These are phyloP conservation scores for Planococcus citri DNA, from an alignment of 1,140 invertebrate species.

Conservation along the genomic window DNA sequence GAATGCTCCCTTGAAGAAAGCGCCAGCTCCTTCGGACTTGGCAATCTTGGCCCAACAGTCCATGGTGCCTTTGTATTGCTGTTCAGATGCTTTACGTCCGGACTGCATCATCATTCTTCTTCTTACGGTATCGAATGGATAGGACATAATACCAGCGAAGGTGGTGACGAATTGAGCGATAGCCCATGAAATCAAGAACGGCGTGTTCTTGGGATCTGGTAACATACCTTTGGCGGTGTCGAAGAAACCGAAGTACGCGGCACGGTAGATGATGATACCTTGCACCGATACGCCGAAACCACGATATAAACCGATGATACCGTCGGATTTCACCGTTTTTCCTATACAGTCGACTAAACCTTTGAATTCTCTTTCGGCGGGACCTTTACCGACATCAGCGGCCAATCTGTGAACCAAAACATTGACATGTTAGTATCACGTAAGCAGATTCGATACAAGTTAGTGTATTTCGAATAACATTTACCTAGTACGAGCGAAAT, in stretches of 20 bases:
- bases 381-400: slow-evolving; percentile 66
- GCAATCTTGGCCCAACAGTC: slow-evolving; percentile 59
- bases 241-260: slow-evolving; percentile 85
- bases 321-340: slow-evolving; percentile 75
- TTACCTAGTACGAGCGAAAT: slow-evolving; percentile 85
- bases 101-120: slow-evolving; percentile 86
- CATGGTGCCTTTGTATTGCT: slow-evolving; percentile 57
- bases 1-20: slow-evolving; percentile 73
- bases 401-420: slow-evolving; percentile 44
- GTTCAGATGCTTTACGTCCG: slow-evolving; percentile 49
- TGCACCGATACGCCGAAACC: slow-evolving; percentile 84
- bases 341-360: slow-evolving; percentile 69
- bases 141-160: slow-evolving; percentile 64
- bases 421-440: not conserved
- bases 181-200: slow-evolving; percentile 60
- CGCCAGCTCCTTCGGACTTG: slow-evolving; percentile 47
- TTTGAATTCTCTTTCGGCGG: slow-evolving; percentile 59
- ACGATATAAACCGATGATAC: slow-evolving; percentile 68
- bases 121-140: slow-evolving; percentile 81
- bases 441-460: not conserved
- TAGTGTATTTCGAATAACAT: not conserved
- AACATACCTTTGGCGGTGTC: slow-evolving; percentile 83
- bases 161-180: slow-evolving; percentile 74
- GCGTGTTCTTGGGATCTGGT: slow-evolving; percentile 67
- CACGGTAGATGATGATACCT: slow-evolving; percentile 76